phyloP scores from a whole-genome alignment of 1,140 invertebrate species.

The Drosophila subpulchrella region DNA sequence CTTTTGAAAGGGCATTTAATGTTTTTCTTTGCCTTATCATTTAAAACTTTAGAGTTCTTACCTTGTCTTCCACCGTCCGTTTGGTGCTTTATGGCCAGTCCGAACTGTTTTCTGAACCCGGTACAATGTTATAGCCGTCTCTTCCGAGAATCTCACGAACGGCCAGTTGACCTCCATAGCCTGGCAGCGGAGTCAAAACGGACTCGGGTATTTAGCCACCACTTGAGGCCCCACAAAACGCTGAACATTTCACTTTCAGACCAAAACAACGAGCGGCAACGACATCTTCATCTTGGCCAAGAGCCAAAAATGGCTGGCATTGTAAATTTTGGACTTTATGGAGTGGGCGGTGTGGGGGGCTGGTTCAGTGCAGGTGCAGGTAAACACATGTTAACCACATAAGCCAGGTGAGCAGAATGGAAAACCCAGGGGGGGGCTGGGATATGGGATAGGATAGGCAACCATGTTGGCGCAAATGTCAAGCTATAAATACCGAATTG shows the following conservation, averaged over 20 bases:
- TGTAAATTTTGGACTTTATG: slow-evolving; percentile 58
- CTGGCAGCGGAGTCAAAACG: slow-evolving; percentile 12
- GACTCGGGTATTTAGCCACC: slow-evolving; percentile 10
- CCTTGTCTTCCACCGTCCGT: slow-evolving; percentile 38
- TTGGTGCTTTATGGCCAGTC: slow-evolving; percentile 73
- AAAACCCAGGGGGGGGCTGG: background rate
- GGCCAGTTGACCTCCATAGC: slow-evolving; percentile 65
- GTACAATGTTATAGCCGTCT: slow-evolving; percentile 51
- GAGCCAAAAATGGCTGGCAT: slow-evolving; percentile 75
- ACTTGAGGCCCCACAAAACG: slow-evolving; percentile 49
- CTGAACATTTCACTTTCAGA: slow-evolving; percentile 71
- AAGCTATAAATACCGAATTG: slow-evolving; percentile 79
- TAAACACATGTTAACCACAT: slow-evolving; percentile 72
- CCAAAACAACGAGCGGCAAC: slow-evolving; percentile 44
- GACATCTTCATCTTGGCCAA: slow-evolving; percentile 70
- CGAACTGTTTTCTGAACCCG: slow-evolving; percentile 45
- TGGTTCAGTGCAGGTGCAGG: slow-evolving; percentile 61
- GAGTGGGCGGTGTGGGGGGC: slow-evolving; percentile 39
- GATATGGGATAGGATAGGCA: background rate
- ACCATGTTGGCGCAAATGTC: slow-evolving; percentile 72
- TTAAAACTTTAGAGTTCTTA: slow-evolving; percentile 12
- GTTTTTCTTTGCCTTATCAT: background rate
- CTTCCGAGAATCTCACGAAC: slow-evolving; percentile 65
- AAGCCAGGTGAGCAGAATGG: slow-evolving; percentile 11
- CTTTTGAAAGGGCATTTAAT: slow-evolving; percentile 3